Percentiles rank a stretch among this genome's conserved stretches.
Conservation (phyloP, 2,888 invertebrate species). For the Tuta absoluta region DNA sequence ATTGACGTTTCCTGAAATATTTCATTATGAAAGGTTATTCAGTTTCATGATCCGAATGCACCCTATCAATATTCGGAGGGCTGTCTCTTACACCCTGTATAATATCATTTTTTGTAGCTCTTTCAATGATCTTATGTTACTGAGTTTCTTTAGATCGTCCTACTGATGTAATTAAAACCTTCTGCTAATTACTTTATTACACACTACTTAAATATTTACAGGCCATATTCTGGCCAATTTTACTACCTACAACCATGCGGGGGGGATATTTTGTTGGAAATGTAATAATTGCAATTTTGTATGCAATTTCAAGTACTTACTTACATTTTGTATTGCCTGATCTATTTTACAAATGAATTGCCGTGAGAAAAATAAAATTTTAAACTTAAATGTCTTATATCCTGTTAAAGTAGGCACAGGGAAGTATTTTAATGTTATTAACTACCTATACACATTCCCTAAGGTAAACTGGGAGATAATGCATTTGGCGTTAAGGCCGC, state of each 20-base stretch:
- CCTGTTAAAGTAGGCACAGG: too few relatives aligned
- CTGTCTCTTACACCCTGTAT: too few relatives aligned
- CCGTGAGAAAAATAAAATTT: not conserved
- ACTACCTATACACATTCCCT: too few relatives aligned
- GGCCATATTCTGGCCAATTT: not conserved
- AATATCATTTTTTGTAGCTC: too few relatives aligned
- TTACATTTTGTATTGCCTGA: not conserved
- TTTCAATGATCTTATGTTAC: too few relatives aligned
- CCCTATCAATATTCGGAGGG: too few relatives aligned
- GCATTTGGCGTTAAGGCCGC: too few relatives aligned
- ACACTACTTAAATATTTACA: not conserved
- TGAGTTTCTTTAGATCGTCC: conserved; percentile 11
- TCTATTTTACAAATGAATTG: not conserved
- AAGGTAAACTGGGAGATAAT: too few relatives aligned
- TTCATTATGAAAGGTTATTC: too few relatives aligned
- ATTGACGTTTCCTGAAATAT: too few relatives aligned
- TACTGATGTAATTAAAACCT: conserved; percentile 12
- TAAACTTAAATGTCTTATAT: not conserved
- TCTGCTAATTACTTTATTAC: conserved; percentile 14
- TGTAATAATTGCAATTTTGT: not conserved
- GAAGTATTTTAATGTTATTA: too few relatives aligned
- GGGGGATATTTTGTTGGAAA: not conserved
- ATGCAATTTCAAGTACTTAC: not conserved
- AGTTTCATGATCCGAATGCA: too few relatives aligned
- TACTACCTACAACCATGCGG: not conserved